Evolutionary conservation across 1,140 invertebrate genomes (phyloP), one percentile per base, ranked within the genome.

Genomic region (Steinernema khuongi): DNA sequence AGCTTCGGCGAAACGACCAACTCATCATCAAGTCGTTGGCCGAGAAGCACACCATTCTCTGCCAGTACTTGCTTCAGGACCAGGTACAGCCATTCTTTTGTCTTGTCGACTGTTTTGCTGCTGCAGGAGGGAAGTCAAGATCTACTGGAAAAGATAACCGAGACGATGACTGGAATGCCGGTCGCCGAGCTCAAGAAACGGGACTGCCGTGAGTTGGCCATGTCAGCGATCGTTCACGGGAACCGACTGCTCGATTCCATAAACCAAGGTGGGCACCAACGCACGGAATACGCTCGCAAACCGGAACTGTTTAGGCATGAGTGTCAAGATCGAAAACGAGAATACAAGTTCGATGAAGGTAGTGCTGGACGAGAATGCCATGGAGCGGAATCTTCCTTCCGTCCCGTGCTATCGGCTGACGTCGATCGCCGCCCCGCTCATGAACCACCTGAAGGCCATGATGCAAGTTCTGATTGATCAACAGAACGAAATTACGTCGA

Each of bases 151-250:
- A 78, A 77, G 14, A 76, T 84, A 29, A 77, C 83, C 0, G 83
- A 84, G 43, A 43, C 72, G 33, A 69, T 84, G 41, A 79, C 75
- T 17, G 83, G 83, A 4, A 18, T 84, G 41, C 73, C 81, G 19
- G 81, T 83, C 11, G 70, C 66, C 14, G 83, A 84, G 44, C 67
- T 84, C 31, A 83, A 83, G 43, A 76, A 84, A 44, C 68, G 81
- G 31, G 85, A 78, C 70, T 72, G 80, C 17, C 81, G 80, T 41
- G 83, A 84, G 70, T 50, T 85, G 7, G 83, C 83, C 4, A 78
- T 84, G 78, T 84, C 82, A 44, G 83, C 83, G 14, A 85, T 84
- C 68, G 83, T 84, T 14, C 81, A 83, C 66, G 83, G 83, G 43
- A 84, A 84, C 74, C 79, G 83, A 1, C 70, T 84, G 29, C 60